Evolutionary conservation across 2,113 vertebrate species (phyloP), one percentile per base, ranked within the genome.

Genomic region (Scartelaos histophorus): DNA sequence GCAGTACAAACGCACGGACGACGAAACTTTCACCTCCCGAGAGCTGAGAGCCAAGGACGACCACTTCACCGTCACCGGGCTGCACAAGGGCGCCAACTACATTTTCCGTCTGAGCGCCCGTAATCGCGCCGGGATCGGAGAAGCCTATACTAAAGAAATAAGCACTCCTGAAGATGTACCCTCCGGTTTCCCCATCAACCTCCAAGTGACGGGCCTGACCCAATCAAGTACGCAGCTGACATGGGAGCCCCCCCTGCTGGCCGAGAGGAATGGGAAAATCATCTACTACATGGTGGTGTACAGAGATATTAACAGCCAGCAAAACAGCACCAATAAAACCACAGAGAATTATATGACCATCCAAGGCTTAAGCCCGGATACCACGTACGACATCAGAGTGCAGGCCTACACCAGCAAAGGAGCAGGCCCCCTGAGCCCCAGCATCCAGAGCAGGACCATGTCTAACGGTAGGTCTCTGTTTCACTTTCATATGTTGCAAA

Each of bases 381-480:
- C 98, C 70, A 99, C 97, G 54, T 99, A 99, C 0, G 96, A 98
- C 83, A 94, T 99, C 91, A 95, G 95, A 74, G 96, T 99, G 75
- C 94, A 96, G 70, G 96, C 96, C 0, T 94, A 90, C 71, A 98
- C 95, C 92, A 95, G 73, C 89, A 98, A 96, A 84, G 98, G 98
- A 13, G 90, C 82, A 0, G 97, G 98, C 51, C 98, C 98, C 0
- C 94, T 98, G 73, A 99, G 98, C 88, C 97, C 97, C 89, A 99
- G 97, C 92, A 99, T 99, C 86, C 97, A 99, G 92, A 98, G 97
- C 84, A 94, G 97, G 91, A 99, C 98, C 86, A 96, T 97, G 96
- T 96, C 97, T 0, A 94, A 91, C 86, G 97, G 98, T 99, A 92
- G 3, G 58, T 1, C 49, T 80, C 68, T 87, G 94, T 94, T 95